Evolutionary conservation across 2,888 invertebrate species (phyloP).

Genomic region (Nematopogon swammerdamellus): DNA sequence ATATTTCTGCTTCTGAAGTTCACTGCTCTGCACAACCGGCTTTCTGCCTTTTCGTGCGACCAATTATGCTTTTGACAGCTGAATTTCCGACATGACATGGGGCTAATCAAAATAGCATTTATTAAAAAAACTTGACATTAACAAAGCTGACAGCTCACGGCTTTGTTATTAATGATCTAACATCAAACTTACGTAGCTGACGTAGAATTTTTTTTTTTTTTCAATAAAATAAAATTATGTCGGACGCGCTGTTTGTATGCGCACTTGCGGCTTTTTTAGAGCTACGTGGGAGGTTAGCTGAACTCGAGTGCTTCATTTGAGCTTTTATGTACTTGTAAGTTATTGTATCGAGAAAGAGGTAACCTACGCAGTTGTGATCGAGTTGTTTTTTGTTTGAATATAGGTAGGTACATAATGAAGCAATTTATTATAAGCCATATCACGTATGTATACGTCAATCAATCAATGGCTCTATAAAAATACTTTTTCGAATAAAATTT

Average conservation of each 20-base stretch:
- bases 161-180: conserved; percentile 46
- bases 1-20: conserved; percentile 17
- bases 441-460: too few species aligned
- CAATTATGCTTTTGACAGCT: conserved; percentile 59
- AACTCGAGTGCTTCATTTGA: too few species aligned
- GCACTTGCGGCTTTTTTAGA: neutral
- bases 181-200: neutral
- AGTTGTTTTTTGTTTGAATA: too few species aligned
- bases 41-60: conserved; percentile 37
- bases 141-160: conserved; percentile 52
- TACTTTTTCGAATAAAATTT: too few species aligned
- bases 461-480: too few species aligned
- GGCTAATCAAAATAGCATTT: conserved; percentile 61
- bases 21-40: conserved; percentile 23
- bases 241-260: neutral
- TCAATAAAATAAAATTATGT: conserved; percentile 21
- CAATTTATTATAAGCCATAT: too few species aligned
- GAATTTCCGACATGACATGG: conserved; percentile 57
- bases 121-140: conserved; percentile 50
- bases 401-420: too few species aligned
- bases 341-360: too few species aligned
- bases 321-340: too few species aligned
- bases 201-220: conserved; percentile 25
- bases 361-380: too few species aligned
- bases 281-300: neutral